Conservation (phyloP, 1,140 invertebrate genomes). For the Drosophila busckii region DNA sequence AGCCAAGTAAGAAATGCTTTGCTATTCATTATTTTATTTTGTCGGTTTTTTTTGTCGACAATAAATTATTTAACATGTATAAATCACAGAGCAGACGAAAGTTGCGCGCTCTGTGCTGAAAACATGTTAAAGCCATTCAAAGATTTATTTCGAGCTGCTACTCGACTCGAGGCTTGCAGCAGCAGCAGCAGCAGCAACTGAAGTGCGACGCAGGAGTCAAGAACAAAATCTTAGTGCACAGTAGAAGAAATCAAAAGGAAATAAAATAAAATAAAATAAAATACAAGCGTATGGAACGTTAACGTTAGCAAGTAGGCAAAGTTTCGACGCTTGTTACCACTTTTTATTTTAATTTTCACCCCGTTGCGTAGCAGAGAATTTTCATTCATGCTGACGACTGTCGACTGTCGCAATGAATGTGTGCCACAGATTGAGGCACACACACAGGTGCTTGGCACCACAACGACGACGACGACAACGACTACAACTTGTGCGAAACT, state of each 20-base stretch:
- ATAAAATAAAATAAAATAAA: conserved; percentile 6
- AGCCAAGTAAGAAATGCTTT: conserved; percentile 13
- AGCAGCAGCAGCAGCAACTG: conserved; percentile 4
- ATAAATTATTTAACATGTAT: conserved; percentile 65
- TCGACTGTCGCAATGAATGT: conserved; percentile 30
- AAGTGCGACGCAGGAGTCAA: conserved; percentile 5
- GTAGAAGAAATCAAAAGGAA: conserved; percentile 11
- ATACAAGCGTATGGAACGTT: background rate
- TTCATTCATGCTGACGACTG: conserved; percentile 8
- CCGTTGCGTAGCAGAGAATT: conserved; percentile 31
- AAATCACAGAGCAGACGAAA: conserved; percentile 37
- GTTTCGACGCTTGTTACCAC: conserved; percentile 40
- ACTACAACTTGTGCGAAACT: conserved; percentile 20
- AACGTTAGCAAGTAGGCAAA: conserved; percentile 10
- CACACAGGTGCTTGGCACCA: conserved; percentile 6
- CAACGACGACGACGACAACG: no score
- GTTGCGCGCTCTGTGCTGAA: conserved; percentile 38
- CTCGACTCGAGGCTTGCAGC: conserved; percentile 1
- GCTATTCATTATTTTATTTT: conserved; percentile 7
- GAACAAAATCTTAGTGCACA: no score
- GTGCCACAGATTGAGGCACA: conserved; percentile 9
- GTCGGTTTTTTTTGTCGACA: conserved; percentile 15
- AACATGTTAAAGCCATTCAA: conserved; percentile 61
- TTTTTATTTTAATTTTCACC: conserved; percentile 45
- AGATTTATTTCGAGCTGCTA: conserved; percentile 48